Evolutionary conservation across 2,888 invertebrate genomes (phyloP).

Genomic region (Drosophila affinis): DNA sequence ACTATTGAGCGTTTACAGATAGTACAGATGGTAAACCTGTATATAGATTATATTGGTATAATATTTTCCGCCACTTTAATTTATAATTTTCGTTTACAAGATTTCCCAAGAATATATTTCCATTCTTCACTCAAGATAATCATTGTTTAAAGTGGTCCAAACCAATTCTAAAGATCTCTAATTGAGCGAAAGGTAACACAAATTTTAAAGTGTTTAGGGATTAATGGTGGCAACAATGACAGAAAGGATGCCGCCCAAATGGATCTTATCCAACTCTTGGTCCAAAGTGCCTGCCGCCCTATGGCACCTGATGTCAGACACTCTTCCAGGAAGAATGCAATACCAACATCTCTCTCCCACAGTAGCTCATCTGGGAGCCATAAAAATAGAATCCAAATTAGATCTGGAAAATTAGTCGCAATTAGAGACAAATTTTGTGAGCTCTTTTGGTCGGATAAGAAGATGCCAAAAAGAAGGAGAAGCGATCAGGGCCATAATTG

Average conservation of each 20-base stretch:
- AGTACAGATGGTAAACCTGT: too few species aligned
- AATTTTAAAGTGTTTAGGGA: constrained; percentile 17
- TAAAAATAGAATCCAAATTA: constrained; percentile 40
- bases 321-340: constrained; percentile 13
- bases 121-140: background rate
- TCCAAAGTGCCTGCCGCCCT: background rate
- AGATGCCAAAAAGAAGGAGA: constrained; percentile 19
- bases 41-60: too few species aligned
- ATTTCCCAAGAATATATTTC: background rate
- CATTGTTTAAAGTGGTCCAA: background rate
- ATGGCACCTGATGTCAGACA: constrained; percentile 17
- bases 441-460: constrained; percentile 21
- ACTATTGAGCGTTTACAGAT: too few species aligned
- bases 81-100: background rate
- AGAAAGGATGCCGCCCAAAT: constrained; percentile 23
- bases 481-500: constrained; percentile 45
- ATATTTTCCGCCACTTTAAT: background rate
- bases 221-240: background rate
- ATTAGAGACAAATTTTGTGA: constrained; percentile 55
- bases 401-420: constrained; percentile 66
- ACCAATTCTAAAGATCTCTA: background rate
- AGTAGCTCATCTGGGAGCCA: constrained; percentile 21
- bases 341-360: constrained; percentile 15
- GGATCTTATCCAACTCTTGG: constrained; percentile 3
- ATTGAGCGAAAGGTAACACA: constrained; percentile 17